Percentiles rank a stretch among this genome's conserved stretches.
phyloP scores from a whole-genome alignment of 2,113 vertebrate genomes.

The Semicossyphus pulcher region DNA sequence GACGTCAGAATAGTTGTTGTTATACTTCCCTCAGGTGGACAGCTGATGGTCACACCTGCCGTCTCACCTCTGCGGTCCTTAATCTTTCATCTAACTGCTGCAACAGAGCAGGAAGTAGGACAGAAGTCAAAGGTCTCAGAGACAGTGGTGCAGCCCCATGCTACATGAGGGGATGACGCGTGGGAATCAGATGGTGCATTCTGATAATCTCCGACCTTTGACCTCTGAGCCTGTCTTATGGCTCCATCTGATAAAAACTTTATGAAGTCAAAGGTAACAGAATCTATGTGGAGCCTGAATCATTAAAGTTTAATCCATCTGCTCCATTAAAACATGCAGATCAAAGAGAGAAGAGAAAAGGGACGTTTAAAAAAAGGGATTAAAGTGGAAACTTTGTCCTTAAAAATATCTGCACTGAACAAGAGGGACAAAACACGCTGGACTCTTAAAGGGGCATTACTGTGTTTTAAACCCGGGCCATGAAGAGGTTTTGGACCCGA shows the following conservation, averaged over 20 bases:
- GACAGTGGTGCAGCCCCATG: background rate
- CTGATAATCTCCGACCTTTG: slow-evolving; percentile 30
- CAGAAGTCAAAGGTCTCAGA: background rate
- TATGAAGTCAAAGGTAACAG: slow-evolving; percentile 23
- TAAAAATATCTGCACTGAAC: background rate
- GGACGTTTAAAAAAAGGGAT: background rate
- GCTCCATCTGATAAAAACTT: slow-evolving; percentile 18
- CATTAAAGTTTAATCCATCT: slow-evolving; percentile 27
- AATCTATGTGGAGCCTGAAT: slow-evolving; percentile 24
- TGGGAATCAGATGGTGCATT: slow-evolving; percentile 5
- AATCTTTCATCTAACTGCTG: background rate
- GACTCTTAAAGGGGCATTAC: background rate
- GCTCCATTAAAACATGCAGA: slow-evolving; percentile 20
- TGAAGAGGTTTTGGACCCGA: no score
- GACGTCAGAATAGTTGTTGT: no score
- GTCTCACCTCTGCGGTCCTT: background rate
- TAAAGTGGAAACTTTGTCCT: background rate
- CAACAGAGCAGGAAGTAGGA: background rate
- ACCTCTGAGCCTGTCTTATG: slow-evolving; percentile 8
- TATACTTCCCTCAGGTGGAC: no score
- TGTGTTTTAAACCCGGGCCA: background rate
- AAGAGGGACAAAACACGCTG: background rate
- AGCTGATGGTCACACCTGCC: background rate
- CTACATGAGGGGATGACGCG: slow-evolving; percentile 1
- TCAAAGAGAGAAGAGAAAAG: slow-evolving; percentile 5